Conservation (phyloP, 1,140 invertebrate species). For the Bombus impatiens region DNA sequence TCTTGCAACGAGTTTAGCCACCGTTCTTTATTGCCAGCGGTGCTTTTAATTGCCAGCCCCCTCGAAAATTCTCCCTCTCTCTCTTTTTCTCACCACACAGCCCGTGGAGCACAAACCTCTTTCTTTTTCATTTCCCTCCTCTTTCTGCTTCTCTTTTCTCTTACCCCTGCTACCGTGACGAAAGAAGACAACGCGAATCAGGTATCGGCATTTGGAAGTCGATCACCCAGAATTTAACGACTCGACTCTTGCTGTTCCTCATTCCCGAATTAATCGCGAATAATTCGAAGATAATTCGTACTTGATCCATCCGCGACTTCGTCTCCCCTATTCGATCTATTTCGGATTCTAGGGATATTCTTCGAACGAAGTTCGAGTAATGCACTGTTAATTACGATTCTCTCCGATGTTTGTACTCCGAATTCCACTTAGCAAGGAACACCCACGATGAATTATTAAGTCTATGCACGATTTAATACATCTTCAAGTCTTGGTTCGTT, state of each 20-base stretch:
- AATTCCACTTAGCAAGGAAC: neutral
- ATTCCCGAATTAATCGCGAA: conserved; percentile 58
- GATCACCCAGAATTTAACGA: conserved; percentile 62
- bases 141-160: neutral
- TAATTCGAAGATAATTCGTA: conserved; percentile 45
- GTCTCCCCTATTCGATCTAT: neutral
- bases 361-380: neutral
- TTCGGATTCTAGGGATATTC: neutral
- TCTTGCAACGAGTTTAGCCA: conserved; percentile 66
- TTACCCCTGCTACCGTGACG: conserved; percentile 51
- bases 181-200: conserved; percentile 64
- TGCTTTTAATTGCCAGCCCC: conserved; percentile 63
- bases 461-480: conserved; percentile 15
- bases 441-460: conserved; percentile 10
- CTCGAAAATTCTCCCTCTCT: conserved; percentile 60
- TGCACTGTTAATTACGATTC: neutral
- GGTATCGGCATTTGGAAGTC: conserved; percentile 64
- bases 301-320: neutral
- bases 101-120: neutral
- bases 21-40: conserved; percentile 66
- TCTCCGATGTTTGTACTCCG: neutral
- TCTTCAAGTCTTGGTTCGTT: conserved; percentile 40
- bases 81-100: neutral
- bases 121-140: conserved; percentile 21
- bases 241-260: conserved; percentile 47